Evolutionary conservation across 2,888 invertebrate genomes (phyloP).

Genomic region (Iselma pallidipennis): DNA sequence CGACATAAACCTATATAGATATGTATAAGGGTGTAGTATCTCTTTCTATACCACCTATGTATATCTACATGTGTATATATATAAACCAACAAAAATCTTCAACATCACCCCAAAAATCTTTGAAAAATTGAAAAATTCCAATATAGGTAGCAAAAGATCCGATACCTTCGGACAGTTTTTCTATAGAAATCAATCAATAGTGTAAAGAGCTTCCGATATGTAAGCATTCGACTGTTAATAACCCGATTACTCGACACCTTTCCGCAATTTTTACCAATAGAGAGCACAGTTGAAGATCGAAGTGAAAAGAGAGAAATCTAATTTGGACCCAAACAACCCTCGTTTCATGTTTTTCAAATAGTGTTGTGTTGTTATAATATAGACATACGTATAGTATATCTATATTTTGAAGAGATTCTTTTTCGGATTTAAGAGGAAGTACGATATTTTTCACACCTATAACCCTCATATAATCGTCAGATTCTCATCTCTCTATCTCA

Average conservation of each 20-base stretch:
- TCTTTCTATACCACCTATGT: not conserved
- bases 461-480: not conserved
- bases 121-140: not conserved
- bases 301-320: constrained; percentile 11
- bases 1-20: constrained; percentile 8
- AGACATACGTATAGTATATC: no score
- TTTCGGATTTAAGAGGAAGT: no score
- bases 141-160: constrained; percentile 9
- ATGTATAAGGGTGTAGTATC: not conserved
- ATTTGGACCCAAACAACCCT: constrained; percentile 9
- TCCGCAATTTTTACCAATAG: constrained; percentile 34
- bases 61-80: not conserved
- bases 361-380: constrained; percentile 10
- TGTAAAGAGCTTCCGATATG: constrained; percentile 47
- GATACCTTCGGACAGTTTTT: constrained; percentile 37
- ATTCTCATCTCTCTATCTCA: constrained; percentile 18
- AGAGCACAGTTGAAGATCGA: no score
- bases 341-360: not conserved
- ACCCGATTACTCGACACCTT: constrained; percentile 48
- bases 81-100: constrained; percentile 5
- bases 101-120: not conserved
- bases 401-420: no score
- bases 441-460: constrained; percentile 28
- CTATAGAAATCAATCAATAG: constrained; percentile 42
- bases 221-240: constrained; percentile 47